Evolutionary conservation across 1,140 invertebrate species (phyloP).

Genomic region (Macrobrachium rosenbergii): DNA sequence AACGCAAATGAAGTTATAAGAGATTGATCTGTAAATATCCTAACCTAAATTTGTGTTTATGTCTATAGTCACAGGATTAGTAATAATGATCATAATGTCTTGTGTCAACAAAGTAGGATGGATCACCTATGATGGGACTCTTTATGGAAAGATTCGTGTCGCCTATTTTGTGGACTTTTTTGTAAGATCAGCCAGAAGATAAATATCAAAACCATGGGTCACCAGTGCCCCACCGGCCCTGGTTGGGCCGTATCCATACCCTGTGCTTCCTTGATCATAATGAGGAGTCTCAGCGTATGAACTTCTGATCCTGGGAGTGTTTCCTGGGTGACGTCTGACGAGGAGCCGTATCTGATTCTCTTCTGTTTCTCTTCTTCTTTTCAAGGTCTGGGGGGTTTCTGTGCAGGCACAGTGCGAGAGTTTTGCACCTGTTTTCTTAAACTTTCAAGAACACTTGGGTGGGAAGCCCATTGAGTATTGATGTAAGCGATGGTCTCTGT

Average conservation of each 20-base stretch:
- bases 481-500: not conserved
- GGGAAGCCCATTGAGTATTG: slow-evolving; percentile 10
- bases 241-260: not conserved
- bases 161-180: slow-evolving; percentile 36
- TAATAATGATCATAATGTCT: not conserved
- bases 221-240: not conserved
- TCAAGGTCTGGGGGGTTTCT: not conserved
- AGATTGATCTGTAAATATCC: no score
- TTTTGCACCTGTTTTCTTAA: not conserved
- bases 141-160: slow-evolving; percentile 38
- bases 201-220: slow-evolving; percentile 28
- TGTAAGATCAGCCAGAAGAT: slow-evolving; percentile 39
- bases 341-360: not conserved
- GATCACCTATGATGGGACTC: slow-evolving; percentile 38
- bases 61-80: not conserved
- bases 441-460: not conserved
- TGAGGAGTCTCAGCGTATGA: not conserved
- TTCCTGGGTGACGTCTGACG: no score
- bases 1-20: no score
- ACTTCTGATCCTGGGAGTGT: no score
- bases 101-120: slow-evolving; percentile 47
- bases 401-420: not conserved
- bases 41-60: not conserved
- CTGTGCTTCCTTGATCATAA: not conserved
- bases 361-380: not conserved